A percentile compares a stretch with the other conserved stretches of the same genome.
phyloP scores from a whole-genome alignment of 2,888 invertebrate species.

The Lordiphosa andalusiaca region DNA sequence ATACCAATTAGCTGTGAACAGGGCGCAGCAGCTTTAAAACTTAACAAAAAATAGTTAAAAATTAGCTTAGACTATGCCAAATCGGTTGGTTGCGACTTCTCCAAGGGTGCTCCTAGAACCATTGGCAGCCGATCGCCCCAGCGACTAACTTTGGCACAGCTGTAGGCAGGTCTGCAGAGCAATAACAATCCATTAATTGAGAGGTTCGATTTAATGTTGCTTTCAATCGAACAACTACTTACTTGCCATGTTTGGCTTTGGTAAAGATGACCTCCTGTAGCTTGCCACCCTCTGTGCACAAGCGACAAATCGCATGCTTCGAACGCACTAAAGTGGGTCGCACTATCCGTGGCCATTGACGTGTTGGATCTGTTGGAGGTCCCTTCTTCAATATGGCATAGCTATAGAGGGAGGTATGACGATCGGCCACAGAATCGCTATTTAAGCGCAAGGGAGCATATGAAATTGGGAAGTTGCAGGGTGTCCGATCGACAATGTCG shows the following conservation, averaged over 20 bases:
- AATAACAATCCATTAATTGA: background rate
- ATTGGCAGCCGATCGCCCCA: constrained; percentile 92
- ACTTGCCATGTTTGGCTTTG: constrained; percentile 87
- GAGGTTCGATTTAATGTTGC: background rate
- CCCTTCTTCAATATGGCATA: constrained; percentile 93
- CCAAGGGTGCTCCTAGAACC: constrained; percentile 76
- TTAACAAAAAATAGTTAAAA: constrained; percentile 26
- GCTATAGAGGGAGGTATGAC: constrained; percentile 84
- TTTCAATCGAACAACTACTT: constrained; percentile 77
- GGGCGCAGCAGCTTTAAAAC: constrained; percentile 12
- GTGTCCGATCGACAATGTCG: constrained; percentile 82
- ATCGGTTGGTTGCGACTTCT: constrained; percentile 20
- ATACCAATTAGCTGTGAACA: constrained; percentile 33
- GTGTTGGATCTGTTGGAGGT: constrained; percentile 80
- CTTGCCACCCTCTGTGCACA: constrained; percentile 88
- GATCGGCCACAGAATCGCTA: constrained; percentile 80
- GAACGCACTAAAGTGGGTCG: constrained; percentile 86
- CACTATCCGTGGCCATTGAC: constrained; percentile 89
- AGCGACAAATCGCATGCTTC: constrained; percentile 87
- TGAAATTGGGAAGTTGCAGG: constrained; percentile 88
- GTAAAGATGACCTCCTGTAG: constrained; percentile 90
- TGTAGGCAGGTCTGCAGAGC: constrained; percentile 83
- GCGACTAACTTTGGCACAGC: constrained; percentile 86
- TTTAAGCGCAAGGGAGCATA: constrained; percentile 82
- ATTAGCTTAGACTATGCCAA: constrained; percentile 34